Conservation (phyloP, 1,140 invertebrate genomes). For the Halyomorpha halys region DNA sequence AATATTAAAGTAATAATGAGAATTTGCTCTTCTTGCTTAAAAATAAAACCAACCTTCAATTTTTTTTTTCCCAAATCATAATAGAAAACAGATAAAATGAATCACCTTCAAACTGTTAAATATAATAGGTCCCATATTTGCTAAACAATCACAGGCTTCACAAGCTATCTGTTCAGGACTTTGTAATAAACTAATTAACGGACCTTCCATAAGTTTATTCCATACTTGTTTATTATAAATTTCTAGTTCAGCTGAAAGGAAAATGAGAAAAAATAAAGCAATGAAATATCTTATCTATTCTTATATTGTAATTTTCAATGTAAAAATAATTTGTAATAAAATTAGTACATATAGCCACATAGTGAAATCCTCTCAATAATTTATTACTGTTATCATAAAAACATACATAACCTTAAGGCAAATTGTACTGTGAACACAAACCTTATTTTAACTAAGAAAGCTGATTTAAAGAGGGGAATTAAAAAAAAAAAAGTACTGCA, state of each 20-base stretch:
- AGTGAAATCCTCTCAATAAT: too few species aligned
- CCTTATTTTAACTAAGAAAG: too few species aligned
- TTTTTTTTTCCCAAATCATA: not conserved
- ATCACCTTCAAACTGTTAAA: not conserved
- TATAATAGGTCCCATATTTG: conserved; percentile 16
- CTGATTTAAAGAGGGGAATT: too few species aligned
- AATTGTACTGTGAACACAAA: too few species aligned
- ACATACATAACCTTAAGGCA: too few species aligned
- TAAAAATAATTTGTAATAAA: too few species aligned
- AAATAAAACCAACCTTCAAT: not conserved
- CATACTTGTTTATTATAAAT: not conserved
- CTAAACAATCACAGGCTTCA: conserved; percentile 23
- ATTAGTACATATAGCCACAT: too few species aligned
- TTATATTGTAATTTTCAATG: too few species aligned
- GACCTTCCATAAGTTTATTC: conserved; percentile 15
- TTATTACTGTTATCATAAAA: too few species aligned
- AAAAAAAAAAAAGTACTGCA: too few species aligned
- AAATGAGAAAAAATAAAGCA: not conserved
- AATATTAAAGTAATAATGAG: conserved; percentile 24
- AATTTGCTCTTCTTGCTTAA: conserved; percentile 23
- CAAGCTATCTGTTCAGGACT: conserved; percentile 8
- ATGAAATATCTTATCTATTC: too few species aligned
- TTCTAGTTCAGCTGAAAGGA: not conserved
- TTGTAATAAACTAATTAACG: conserved; percentile 20
- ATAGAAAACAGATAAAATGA: not conserved